phyloP scores from a whole-genome alignment of 2,797 vertebrate genomes.

The Oreochromis mossambicus region DNA sequence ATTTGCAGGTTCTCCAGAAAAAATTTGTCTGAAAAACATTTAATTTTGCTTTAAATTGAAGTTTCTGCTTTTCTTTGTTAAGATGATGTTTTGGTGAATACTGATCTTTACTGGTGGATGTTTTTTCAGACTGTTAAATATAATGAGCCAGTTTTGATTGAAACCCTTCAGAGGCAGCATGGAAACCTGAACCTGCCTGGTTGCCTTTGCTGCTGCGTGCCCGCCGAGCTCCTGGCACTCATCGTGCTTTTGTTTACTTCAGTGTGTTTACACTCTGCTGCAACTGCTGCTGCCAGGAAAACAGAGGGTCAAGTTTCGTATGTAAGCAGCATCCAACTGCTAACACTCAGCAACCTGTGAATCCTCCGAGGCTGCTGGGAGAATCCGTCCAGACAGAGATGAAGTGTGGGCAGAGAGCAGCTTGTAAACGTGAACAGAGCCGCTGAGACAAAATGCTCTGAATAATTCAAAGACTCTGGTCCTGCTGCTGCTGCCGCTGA shows the following conservation, averaged over 20 bases:
- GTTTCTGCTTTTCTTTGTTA: neutral
- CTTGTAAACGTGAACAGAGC: conserved; percentile 29
- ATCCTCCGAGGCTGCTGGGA: conserved; percentile 21
- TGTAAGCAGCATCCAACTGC: neutral
- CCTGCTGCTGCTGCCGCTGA: conserved; percentile 3
- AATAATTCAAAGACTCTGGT: conserved; percentile 47
- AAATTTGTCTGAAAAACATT: neutral
- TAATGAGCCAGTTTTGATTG: neutral
- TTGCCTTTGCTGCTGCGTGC: neutral
- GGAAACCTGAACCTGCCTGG: neutral
- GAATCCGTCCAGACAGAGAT: conserved; percentile 12
- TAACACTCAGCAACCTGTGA: neutral
- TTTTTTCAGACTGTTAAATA: neutral
- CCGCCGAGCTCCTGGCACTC: neutral
- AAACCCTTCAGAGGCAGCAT: neutral
- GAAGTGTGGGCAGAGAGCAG: conserved; percentile 20
- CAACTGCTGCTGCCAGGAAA: conserved; percentile 5
- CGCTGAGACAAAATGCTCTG: conserved; percentile 42
- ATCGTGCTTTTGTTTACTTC: neutral
- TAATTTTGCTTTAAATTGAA: neutral
- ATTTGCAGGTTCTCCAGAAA: neutral
- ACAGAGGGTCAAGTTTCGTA: conserved; percentile 4
- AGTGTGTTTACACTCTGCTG: neutral
- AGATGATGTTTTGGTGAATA: neutral
- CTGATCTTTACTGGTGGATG: neutral